Percentiles rank a stretch among this genome's conserved stretches.
Conservation (phyloP, 2,797 vertebrate genomes). For the Buphagus erythrorhynchus region DNA sequence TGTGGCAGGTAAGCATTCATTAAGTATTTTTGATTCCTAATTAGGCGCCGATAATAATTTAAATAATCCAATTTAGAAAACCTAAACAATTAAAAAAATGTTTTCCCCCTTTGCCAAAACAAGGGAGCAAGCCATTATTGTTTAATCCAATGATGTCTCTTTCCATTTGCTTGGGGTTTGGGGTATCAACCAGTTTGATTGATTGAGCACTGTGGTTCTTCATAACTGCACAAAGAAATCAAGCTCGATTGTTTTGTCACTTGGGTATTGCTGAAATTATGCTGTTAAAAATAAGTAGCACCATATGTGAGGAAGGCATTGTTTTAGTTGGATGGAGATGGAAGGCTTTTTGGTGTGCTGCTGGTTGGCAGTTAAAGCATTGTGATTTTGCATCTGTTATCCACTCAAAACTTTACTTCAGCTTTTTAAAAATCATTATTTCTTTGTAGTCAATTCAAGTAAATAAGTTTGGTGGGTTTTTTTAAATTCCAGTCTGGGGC, state of each 20-base stretch:
- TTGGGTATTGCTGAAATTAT: conserved; percentile 59
- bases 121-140: conserved; percentile 2
- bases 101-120: not conserved
- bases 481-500: not conserved
- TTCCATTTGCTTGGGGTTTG: conserved; percentile 17
- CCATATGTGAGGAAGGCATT: conserved; percentile 20
- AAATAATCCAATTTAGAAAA: conserved; percentile 58
- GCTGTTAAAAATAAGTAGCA: conserved; percentile 60
- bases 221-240: conserved; percentile 57
- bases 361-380: conserved; percentile 3
- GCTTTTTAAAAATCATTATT: not conserved
- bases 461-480: not conserved
- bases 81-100: not conserved
- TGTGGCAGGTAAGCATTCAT: not conserved
- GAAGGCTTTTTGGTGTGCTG: conserved; percentile 4
- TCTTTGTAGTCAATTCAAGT: not conserved
- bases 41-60: conserved; percentile 54
- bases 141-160: conserved; percentile 31
- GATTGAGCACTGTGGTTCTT: conserved; percentile 33
- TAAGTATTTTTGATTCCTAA: conserved; percentile 17
- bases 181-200: conserved; percentile 46
- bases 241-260: conserved; percentile 52
- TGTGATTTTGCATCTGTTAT: conserved; percentile 43
- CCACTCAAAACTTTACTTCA: conserved; percentile 16
- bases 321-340: conserved; percentile 32